Evolutionary conservation across 1,140 invertebrate species (phyloP).

Genomic region (Drosophila busckii): DNA sequence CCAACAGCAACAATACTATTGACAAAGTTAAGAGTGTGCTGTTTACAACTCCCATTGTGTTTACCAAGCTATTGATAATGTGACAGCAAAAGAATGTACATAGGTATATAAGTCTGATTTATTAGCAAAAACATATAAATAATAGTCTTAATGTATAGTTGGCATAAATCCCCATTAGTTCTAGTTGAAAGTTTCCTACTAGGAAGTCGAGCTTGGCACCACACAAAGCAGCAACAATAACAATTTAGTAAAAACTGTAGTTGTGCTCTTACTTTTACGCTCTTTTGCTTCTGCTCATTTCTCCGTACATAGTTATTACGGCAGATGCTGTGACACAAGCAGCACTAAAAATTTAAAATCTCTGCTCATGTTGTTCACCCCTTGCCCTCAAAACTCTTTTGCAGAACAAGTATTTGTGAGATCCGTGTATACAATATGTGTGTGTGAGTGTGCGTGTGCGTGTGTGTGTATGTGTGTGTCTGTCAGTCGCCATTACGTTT

Average conservation of each 20-base stretch:
- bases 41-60: constrained; percentile 15
- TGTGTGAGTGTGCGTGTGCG: too few relatives aligned
- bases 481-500: constrained; percentile 15
- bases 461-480: constrained; percentile 12
- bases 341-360: constrained; percentile 12
- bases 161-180: too few relatives aligned
- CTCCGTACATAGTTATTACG: constrained; percentile 5
- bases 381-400: too few relatives aligned
- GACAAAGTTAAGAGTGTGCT: constrained; percentile 6
- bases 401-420: too few relatives aligned
- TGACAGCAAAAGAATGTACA: constrained; percentile 8
- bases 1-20: neutral
- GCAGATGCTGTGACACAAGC: constrained; percentile 6
- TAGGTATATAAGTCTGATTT: neutral
- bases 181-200: too few relatives aligned
- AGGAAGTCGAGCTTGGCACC: too few relatives aligned
- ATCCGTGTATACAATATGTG: too few relatives aligned
- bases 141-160: too few relatives aligned
- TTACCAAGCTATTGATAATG: constrained; percentile 22
- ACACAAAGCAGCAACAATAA: too few relatives aligned
- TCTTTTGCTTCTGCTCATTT: neutral
- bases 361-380: too few relatives aligned
- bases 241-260: too few relatives aligned
- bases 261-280: neutral
- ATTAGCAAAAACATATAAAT: too few relatives aligned